Conservation (phyloP, 2,888 invertebrate species). For the Leptura quadrifasciata region DNA sequence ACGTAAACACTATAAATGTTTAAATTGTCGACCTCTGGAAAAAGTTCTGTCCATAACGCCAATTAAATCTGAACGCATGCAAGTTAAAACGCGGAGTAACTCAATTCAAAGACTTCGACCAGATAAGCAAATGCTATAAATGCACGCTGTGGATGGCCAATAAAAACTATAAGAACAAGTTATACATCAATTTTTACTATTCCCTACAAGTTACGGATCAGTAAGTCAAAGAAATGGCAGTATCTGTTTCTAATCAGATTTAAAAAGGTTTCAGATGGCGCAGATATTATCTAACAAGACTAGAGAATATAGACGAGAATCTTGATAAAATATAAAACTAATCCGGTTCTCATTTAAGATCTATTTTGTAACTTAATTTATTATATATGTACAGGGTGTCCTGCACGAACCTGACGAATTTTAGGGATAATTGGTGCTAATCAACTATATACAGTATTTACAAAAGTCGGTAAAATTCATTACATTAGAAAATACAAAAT, state of each 20-base stretch:
- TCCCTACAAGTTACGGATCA: slow-evolving; percentile 66
- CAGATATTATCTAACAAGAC: slow-evolving; percentile 65
- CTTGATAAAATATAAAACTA: slow-evolving; percentile 61
- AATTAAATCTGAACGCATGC: background rate
- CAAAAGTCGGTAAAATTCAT: no score
- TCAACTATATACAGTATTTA: no score
- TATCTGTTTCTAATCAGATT: slow-evolving; percentile 69
- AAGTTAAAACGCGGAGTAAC: slow-evolving; percentile 14
- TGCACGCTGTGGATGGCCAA: slow-evolving; percentile 22
- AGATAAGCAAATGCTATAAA: slow-evolving; percentile 27
- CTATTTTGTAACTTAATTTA: slow-evolving; percentile 23
- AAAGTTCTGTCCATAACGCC: background rate
- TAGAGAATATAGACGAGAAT: slow-evolving; percentile 62
- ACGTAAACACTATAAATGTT: slow-evolving; percentile 1
- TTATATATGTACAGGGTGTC: background rate
- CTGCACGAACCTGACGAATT: no score
- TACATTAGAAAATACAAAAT: no score
- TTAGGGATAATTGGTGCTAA: no score
- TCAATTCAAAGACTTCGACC: slow-evolving; percentile 16
- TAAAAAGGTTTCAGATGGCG: slow-evolving; percentile 63
- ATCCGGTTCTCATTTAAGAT: slow-evolving; percentile 55
- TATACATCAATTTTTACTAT: slow-evolving; percentile 56
- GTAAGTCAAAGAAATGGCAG: slow-evolving; percentile 70
- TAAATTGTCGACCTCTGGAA: background rate
- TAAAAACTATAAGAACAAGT: slow-evolving; percentile 53